Conservation (phyloP, 2,113 vertebrate genomes). For the Bambusicola thoracicus region DNA sequence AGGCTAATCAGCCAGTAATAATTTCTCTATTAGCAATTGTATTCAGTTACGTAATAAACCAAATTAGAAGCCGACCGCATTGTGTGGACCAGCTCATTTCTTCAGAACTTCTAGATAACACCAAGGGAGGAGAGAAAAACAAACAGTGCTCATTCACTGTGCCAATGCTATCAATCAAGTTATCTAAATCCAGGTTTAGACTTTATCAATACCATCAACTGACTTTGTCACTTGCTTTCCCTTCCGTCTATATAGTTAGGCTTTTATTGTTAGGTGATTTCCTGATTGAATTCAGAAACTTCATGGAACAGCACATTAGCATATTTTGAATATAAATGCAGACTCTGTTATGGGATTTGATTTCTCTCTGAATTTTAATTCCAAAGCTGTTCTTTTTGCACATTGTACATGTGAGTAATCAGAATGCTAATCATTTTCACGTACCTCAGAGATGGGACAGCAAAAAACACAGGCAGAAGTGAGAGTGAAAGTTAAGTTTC, state of each 20-base stretch:
- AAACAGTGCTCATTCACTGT: background rate
- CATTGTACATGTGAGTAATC: constrained; percentile 21
- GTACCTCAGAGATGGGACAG: background rate
- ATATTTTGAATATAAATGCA: constrained; percentile 68
- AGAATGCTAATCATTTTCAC: constrained; percentile 55
- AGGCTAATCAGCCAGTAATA: background rate
- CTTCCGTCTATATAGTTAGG: constrained; percentile 19
- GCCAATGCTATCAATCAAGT: background rate
- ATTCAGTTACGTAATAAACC: background rate
- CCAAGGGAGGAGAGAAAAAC: no score
- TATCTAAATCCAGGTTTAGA: background rate
- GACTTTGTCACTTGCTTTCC: constrained; percentile 6
- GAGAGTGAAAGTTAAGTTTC: background rate
- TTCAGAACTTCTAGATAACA: background rate
- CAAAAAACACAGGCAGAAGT: background rate
- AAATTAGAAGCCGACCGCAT: background rate
- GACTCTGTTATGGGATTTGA: constrained; percentile 37
- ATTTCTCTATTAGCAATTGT: background rate
- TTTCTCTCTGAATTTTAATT: constrained; percentile 72
- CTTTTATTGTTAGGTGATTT: constrained; percentile 64
- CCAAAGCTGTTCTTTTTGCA: constrained; percentile 50
- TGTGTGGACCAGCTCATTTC: background rate
- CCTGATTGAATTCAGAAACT: constrained; percentile 40
- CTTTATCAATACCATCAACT: constrained; percentile 40
- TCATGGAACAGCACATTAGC: constrained; percentile 46